Conservation (phyloP, 1,140 invertebrate species). For the Bombus huntii region DNA sequence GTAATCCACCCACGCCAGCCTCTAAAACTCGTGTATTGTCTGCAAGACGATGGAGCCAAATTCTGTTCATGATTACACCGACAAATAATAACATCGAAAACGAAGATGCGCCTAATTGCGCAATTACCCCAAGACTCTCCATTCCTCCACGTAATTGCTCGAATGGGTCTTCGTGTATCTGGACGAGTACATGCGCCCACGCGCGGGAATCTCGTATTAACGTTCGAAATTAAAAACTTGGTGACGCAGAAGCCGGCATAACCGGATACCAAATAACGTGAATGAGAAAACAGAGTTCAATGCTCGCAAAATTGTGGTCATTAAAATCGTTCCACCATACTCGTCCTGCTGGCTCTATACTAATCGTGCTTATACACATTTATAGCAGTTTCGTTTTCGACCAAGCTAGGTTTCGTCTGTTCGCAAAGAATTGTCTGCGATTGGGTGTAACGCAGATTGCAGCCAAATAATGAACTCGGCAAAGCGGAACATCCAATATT, state of each 20-base stretch:
- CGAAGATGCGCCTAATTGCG: constrained; percentile 4
- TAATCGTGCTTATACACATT: too few species aligned
- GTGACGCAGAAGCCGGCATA: neutral
- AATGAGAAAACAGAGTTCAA: constrained; percentile 25
- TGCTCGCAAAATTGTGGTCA: constrained; percentile 17
- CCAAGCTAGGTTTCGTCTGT: too few species aligned
- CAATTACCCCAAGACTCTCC: neutral
- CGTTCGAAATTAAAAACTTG: constrained; percentile 15
- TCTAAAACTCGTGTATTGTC: neutral
- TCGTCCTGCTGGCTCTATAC: neutral
- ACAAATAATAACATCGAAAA: neutral
- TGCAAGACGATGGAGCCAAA: neutral
- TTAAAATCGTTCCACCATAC: constrained; percentile 18
- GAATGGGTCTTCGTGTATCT: neutral
- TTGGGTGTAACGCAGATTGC: constrained; percentile 3
- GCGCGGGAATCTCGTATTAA: neutral
- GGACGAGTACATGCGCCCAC: neutral
- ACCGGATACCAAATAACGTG: constrained; percentile 22
- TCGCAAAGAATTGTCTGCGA: neutral
- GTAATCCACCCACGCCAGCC: neutral
- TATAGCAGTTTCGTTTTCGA: constrained; percentile 1
- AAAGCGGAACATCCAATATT: constrained; percentile 72
- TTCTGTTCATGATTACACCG: neutral
- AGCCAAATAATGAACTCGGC: constrained; percentile 69
- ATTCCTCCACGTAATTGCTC: neutral